These are phyloP conservation scores for Nebria salina DNA, from an alignment of 2,888 invertebrate genomes.

Conservation along the genomic window DNA sequence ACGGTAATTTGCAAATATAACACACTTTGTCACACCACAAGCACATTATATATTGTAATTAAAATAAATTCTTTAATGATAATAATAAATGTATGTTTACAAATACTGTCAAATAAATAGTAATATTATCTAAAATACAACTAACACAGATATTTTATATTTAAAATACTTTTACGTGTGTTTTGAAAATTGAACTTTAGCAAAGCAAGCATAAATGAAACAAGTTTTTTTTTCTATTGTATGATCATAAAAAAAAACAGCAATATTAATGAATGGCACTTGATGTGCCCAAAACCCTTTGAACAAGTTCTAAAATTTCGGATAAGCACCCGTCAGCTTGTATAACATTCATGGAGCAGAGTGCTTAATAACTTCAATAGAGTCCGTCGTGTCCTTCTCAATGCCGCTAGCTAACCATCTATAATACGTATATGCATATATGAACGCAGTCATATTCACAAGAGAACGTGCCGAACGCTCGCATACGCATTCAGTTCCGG, in stretches of 20 bases:
- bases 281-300: conserved; percentile 10
- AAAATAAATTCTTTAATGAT: not conserved
- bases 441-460: conserved; percentile 17
- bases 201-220: too few species aligned
- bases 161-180: too few species aligned
- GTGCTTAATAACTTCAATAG: conserved; percentile 7
- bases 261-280: conserved; percentile 4
- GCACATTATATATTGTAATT: not conserved
- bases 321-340: conserved; percentile 9
- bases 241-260: not conserved
- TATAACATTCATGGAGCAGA: not conserved
- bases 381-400: conserved; percentile 11
- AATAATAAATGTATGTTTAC: not conserved
- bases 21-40: not conserved
- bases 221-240: not conserved
- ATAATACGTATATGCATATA: not conserved
- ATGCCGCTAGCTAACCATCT: not conserved
- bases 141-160: too few species aligned
- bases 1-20: conserved; percentile 35
- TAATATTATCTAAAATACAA: too few species aligned
- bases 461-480: conserved; percentile 5
- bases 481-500: conserved; percentile 24
- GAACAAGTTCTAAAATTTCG: conserved; percentile 12
- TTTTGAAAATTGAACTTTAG: too few species aligned
- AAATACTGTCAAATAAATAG: too few species aligned